Conservation (phyloP, 2,888 invertebrate genomes). For the Thyatira batis region DNA sequence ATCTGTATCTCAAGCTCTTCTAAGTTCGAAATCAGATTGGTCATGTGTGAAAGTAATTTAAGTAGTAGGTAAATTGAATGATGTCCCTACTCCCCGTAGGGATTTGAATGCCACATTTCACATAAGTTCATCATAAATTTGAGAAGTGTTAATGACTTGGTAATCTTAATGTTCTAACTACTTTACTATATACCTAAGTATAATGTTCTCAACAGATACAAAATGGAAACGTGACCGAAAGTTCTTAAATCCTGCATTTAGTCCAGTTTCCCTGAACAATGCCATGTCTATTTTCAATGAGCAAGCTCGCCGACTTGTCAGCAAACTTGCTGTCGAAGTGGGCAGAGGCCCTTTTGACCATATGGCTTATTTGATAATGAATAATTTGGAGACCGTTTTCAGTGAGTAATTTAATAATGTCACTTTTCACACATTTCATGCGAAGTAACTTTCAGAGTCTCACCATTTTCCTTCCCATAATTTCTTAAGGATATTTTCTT, state of each 20-base stretch:
- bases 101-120: no score
- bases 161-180: not conserved
- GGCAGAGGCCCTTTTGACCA: slow-evolving; percentile 25
- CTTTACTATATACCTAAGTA: not conserved
- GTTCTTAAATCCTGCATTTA: slow-evolving; percentile 31
- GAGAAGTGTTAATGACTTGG: no score
- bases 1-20: no score
- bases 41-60: no score
- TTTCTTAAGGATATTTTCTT: no score
- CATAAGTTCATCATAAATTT: no score
- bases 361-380: slow-evolving; percentile 15
- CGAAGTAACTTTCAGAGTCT: no score
- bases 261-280: slow-evolving; percentile 29
- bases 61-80: no score
- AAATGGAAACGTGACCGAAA: slow-evolving; percentile 37
- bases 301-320: slow-evolving; percentile 21
- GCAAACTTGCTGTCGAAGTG: slow-evolving; percentile 12
- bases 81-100: no score
- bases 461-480: no score
- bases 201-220: slow-evolving; percentile 18
- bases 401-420: slow-evolving; percentile 31
- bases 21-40: no score
- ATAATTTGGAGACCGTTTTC: slow-evolving; percentile 28
- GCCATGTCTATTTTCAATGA: slow-evolving; percentile 31
- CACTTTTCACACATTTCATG: no score